Conservation (phyloP, 1,140 invertebrate species). For the Bombus polaris region DNA sequence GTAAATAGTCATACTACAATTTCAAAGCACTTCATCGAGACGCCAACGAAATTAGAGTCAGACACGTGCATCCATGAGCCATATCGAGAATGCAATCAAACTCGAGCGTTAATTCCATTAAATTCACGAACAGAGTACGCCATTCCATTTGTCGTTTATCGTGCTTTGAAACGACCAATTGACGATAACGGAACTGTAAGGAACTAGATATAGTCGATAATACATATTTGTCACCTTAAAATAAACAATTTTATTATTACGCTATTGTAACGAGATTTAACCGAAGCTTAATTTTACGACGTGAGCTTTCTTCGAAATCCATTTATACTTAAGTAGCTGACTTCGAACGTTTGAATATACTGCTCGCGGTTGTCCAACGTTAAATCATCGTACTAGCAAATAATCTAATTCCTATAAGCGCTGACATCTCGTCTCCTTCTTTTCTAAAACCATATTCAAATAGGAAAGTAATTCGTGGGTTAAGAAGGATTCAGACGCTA, state of each 20-base stretch:
- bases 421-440: no score
- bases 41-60: no score
- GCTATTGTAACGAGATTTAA: constrained; percentile 6
- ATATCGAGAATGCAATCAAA: no score
- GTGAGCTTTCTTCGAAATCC: neutral
- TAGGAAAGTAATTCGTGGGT: neutral
- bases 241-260: no score
- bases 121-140: no score
- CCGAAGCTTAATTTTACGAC: neutral
- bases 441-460: neutral
- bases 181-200: neutral
- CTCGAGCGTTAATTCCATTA: no score
- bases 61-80: no score
- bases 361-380: neutral
- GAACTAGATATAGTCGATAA: neutral
- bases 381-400: neutral
- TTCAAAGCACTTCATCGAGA: no score
- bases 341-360: neutral
- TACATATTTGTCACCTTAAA: neutral
- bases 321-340: neutral
- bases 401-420: neutral
- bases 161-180: no score
- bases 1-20: no score
- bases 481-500: neutral
- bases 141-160: no score